phyloP scores from a whole-genome alignment of 2,113 vertebrate species.

The Pandion haliaetus region DNA sequence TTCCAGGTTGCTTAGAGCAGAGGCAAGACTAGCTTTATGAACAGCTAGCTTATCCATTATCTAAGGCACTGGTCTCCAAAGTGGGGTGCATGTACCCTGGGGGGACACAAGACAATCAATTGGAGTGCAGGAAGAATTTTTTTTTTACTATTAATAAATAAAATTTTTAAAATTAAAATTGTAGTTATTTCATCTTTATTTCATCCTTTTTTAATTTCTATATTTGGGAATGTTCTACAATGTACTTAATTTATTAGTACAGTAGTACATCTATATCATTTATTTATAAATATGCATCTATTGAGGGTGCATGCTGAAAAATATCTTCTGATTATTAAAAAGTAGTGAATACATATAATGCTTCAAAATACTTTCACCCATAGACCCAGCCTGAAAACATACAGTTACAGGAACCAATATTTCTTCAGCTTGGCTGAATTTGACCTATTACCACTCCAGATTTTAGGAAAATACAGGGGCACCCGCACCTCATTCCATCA shows the following conservation, averaged over 20 bases:
- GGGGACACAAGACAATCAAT: not conserved
- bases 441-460: not conserved
- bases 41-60: not conserved
- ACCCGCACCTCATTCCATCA: not conserved
- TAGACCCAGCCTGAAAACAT: not conserved
- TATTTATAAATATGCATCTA: not conserved
- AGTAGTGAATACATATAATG: not conserved
- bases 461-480: not conserved
- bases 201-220: not conserved
- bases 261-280: not conserved
- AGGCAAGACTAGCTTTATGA: not conserved
- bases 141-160: not conserved
- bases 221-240: not conserved
- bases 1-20: not conserved
- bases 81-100: accelerated
- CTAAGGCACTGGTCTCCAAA: not conserved
- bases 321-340: not conserved
- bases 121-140: not conserved
- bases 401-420: not conserved
- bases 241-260: not conserved
- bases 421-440: not conserved
- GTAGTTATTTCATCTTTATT: not conserved
- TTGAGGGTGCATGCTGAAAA: not conserved
- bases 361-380: not conserved
- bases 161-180: not conserved